Percentiles rank a stretch among this genome's conserved stretches.
Evolutionary conservation across 2,888 invertebrate genomes (phyloP).

Genomic region (Resseliella maxima): DNA sequence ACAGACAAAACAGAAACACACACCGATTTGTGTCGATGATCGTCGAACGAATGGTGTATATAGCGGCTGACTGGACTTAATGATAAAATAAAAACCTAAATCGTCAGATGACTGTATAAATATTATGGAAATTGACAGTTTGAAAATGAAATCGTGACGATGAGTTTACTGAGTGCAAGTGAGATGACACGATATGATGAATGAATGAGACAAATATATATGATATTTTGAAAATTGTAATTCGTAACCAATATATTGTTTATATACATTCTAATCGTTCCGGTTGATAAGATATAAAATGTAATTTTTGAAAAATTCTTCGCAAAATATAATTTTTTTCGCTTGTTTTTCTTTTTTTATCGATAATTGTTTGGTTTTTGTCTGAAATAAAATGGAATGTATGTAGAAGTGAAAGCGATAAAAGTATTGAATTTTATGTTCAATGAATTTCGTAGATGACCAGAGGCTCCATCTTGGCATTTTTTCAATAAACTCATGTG

Average conservation of each 20-base stretch:
- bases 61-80: not conserved
- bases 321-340: too few relatives aligned
- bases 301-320: too few relatives aligned
- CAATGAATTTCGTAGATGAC: not conserved
- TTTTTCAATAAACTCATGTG: too few relatives aligned
- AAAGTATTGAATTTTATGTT: not conserved
- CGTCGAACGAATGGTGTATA: not conserved
- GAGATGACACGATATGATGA: not conserved
- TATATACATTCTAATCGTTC: not conserved
- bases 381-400: not conserved
- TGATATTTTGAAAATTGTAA: not conserved
- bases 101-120: conserved; percentile 14
- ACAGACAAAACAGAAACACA: not conserved
- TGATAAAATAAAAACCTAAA: not conserved
- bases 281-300: not conserved
- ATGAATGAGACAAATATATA: not conserved
- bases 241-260: not conserved
- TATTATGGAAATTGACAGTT: conserved; percentile 37
- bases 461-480: not conserved
- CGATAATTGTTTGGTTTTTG: not conserved
- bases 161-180: not conserved
- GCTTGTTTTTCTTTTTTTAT: too few relatives aligned
- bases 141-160: conserved; percentile 13
- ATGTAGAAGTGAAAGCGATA: not conserved
- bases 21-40: not conserved